Percentiles rank a stretch among this genome's conserved stretches.
Evolutionary conservation across 2,113 vertebrate genomes (phyloP).

Genomic region (Pluvialis apricaria): DNA sequence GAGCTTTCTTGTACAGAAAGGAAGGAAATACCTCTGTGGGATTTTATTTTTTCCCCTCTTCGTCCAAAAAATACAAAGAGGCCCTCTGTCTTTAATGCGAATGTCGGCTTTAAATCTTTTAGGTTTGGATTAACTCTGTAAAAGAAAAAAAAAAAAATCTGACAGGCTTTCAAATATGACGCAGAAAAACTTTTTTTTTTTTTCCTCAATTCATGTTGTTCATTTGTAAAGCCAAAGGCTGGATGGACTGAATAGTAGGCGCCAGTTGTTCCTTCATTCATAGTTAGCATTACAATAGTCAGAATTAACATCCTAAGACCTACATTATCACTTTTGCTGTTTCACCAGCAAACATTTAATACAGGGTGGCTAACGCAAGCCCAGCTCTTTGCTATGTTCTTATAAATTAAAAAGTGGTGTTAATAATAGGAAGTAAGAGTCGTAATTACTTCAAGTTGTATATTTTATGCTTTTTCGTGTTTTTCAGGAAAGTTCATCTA

Average conservation of each 20-base stretch:
- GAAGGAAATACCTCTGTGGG: constrained; percentile 85
- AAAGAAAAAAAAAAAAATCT: constrained; percentile 79
- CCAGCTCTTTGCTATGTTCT: constrained; percentile 21
- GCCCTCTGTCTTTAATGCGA: constrained; percentile 79
- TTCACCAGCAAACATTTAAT: constrained; percentile 67
- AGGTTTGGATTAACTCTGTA: constrained; percentile 84
- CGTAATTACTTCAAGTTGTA: neutral
- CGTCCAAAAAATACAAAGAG: constrained; percentile 83
- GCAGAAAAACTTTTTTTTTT: constrained; percentile 71
- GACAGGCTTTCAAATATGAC: constrained; percentile 87
- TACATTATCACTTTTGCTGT: constrained; percentile 72
- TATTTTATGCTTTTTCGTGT: neutral
- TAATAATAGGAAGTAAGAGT: neutral
- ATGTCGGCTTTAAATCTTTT: constrained; percentile 85
- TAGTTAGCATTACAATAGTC: constrained; percentile 86
- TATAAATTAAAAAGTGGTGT: constrained; percentile 18
- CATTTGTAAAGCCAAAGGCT: constrained; percentile 81
- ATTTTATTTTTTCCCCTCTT: constrained; percentile 76
- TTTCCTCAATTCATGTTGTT: constrained; percentile 73
- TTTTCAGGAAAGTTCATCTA: neutral
- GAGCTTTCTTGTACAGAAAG: constrained; percentile 79
- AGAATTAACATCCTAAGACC: constrained; percentile 81
- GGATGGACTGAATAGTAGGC: constrained; percentile 74
- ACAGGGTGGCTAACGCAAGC: constrained; percentile 55
- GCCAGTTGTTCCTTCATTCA: constrained; percentile 73